A percentile compares a stretch with the other conserved stretches of the same genome.
Conservation (phyloP, 2,888 invertebrate species). For the Dasysyrphus albostriatus region DNA sequence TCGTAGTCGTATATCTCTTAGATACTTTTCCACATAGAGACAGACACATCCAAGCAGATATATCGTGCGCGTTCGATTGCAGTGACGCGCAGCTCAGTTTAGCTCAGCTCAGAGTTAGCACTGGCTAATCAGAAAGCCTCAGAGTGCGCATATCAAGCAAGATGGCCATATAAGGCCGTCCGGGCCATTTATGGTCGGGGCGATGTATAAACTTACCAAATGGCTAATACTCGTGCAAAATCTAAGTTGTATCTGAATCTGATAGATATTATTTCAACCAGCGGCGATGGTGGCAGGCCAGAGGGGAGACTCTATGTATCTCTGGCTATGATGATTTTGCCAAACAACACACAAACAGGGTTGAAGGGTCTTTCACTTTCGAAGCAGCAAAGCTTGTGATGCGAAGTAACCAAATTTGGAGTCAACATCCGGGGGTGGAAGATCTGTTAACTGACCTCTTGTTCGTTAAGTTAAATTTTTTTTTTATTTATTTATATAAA, state of each 20-base stretch:
- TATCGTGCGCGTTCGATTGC: conserved; percentile 73
- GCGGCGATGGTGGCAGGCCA: background rate
- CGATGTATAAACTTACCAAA: conserved; percentile 68
- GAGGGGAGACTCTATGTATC: conserved; percentile 9
- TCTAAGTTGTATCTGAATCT: conserved; percentile 62
- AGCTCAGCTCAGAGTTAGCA: conserved; percentile 34
- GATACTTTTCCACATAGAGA: conserved; percentile 33
- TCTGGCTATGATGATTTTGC: conserved; percentile 27
- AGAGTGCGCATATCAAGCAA: conserved; percentile 71
- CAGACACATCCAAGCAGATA: conserved; percentile 9
- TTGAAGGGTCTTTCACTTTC: conserved; percentile 74
- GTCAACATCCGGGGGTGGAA: conserved; percentile 72
- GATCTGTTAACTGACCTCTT: conserved; percentile 74
- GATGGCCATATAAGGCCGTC: conserved; percentile 68
- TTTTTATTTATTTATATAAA: conserved; percentile 29
- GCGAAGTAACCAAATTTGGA: conserved; percentile 66
- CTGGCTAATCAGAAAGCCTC: conserved; percentile 74
- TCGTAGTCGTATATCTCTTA: conserved; percentile 41
- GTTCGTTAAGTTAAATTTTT: conserved; percentile 26
- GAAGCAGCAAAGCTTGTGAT: conserved; percentile 57
- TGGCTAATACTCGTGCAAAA: conserved; percentile 76
- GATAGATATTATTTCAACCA: conserved; percentile 50
- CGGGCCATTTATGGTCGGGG: conserved; percentile 69
- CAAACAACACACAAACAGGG: conserved; percentile 46
- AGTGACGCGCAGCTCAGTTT: conserved; percentile 68